Base-by-base conservation (phyloP, 2,888 invertebrate species). In the Chironomus tentans region DNA sequence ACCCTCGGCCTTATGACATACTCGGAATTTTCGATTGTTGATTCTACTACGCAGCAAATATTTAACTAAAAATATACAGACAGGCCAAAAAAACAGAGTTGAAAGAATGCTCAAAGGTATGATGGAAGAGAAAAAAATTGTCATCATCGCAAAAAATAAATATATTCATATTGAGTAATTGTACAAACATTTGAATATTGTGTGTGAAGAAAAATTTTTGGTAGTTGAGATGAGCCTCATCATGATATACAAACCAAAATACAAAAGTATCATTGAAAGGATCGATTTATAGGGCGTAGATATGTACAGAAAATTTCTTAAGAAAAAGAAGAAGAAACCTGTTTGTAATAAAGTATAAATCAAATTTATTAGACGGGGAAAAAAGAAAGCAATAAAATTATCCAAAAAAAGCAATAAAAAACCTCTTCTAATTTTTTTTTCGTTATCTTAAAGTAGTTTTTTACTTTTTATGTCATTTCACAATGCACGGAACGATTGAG, bases 381-480 rank as follows among this genome's bases (percentile, higher is more conserved):
- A 38, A 70, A 72, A 71, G 56, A 72, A 72, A 46, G 72, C 72
- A 72, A 72, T 72, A 72, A 72, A 72, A 62, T 72, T 72, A 72
- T 56, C 72, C 71, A 21, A 56, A 50, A 71, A 72, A 72, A 62
- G 72, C 72, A 72, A 72, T 72, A 72, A 72, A 72, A 72, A 56
- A 22, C 24, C 56, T 61, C 72, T 48, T 50, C 15, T 15, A 50
- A 13, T n/a, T 56, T 56, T 72, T 70, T 69, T 46, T 47, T 69
- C 70, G 22, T 24, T 22, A 28, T 72, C 72, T 72, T 38, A 72
- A 61, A 72, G 24, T 24, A 21, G 24, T 65, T 65, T 72, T 62
- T 72, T 56, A 38, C 56, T 56, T 18, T 56, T 7, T 56, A n/a
- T 56, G 7, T 56, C 56, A 38, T 38, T 38, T 38, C 38, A 38